Percentiles rank a stretch among this genome's conserved stretches.
Evolutionary conservation across 2,888 invertebrate species (phyloP).

Genomic region (Tetragonisca angustula): DNA sequence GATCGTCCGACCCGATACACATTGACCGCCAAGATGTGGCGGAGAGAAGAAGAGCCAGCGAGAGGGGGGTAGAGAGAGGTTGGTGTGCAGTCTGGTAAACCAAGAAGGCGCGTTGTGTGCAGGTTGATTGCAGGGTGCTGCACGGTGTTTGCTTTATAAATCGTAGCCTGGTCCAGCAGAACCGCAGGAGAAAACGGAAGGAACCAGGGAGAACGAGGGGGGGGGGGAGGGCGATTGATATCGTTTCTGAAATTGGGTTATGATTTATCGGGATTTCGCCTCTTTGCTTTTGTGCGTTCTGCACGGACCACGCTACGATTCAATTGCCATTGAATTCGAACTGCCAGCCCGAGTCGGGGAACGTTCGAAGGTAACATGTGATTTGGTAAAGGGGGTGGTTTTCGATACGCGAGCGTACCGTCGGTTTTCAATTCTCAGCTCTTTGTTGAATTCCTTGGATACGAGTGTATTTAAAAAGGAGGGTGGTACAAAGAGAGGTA

Average conservation of each 20-base stretch:
- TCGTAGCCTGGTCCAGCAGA: slow-evolving; percentile 74
- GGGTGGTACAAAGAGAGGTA: neutral
- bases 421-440: neutral
- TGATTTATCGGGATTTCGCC: slow-evolving; percentile 76
- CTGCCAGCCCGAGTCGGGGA: neutral
- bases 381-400: neutral
- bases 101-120: slow-evolving; percentile 72
- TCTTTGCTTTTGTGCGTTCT: slow-evolving; percentile 10
- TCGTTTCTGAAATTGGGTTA: slow-evolving; percentile 76
- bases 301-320: neutral
- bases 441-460: neutral
- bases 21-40: slow-evolving; percentile 17
- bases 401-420: neutral
- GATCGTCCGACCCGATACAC: slow-evolving; percentile 76
- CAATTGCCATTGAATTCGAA: neutral
- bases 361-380: too few relatives aligned
- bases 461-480: neutral
- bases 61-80: neutral
- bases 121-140: slow-evolving; percentile 82
- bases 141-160: slow-evolving; percentile 83
- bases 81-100: slow-evolving; percentile 54
- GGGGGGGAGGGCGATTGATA: slow-evolving; percentile 75
- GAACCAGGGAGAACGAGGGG: slow-evolving; percentile 35
- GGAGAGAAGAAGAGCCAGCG: neutral
- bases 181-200: slow-evolving; percentile 57